These are phyloP conservation scores for Ormyrus rosae DNA, from an alignment of 2,888 invertebrate species.

Conservation along the genomic window DNA sequence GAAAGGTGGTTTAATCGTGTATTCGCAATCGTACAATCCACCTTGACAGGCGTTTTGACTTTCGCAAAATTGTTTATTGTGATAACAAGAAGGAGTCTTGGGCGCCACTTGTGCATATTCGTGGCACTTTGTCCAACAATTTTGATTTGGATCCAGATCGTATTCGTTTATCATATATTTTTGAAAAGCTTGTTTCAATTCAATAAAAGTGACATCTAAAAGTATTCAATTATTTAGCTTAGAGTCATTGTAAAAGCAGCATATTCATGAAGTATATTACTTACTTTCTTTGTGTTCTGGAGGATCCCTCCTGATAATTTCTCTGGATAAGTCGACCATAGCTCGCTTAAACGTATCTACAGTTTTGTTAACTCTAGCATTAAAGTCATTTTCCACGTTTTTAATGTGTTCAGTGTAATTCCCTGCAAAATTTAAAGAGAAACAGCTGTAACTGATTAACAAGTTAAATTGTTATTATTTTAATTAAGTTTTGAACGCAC, in stretches of 20 bases:
- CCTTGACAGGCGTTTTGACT: not conserved
- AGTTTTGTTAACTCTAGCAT: not conserved
- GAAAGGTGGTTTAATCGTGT: not conserved
- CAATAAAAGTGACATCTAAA: constrained; percentile 2
- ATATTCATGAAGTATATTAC: too few relatives aligned
- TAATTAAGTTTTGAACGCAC: not conserved
- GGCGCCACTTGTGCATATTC: not conserved
- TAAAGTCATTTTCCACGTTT: not conserved
- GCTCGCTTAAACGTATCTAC: not conserved
- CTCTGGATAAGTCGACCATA: not conserved
- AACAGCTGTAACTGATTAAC: too few relatives aligned
- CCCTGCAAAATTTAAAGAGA: not conserved
- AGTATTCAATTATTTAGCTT: not conserved
- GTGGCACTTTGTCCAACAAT: not conserved
- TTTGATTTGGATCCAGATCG: not conserved
- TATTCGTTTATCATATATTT: constrained; percentile 15
- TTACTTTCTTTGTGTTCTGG: too few relatives aligned
- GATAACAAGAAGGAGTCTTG: not conserved
- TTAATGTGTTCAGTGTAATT: not conserved
- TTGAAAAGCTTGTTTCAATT: constrained; percentile 18
- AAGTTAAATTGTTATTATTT: not conserved
- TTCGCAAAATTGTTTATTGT: not conserved
- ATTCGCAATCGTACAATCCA: not conserved
- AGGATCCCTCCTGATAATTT: not conserved
- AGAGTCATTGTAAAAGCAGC: not conserved